Evolutionary conservation across 2,797 vertebrate species (phyloP), one percentile per base, ranked within the genome.

Genomic region (Sphaeramia orbicularis): DNA sequence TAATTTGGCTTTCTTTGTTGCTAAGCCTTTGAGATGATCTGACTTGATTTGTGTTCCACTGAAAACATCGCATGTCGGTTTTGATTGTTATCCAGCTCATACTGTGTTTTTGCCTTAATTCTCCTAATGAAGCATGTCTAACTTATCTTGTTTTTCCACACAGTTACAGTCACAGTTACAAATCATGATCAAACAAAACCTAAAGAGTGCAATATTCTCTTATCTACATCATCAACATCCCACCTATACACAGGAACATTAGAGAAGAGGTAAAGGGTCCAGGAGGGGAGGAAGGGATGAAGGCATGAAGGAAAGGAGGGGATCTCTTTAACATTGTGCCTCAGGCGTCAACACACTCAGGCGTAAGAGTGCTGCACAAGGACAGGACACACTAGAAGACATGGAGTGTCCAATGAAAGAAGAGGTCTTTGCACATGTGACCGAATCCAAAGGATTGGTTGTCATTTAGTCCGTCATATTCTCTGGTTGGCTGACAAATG

Each of bases 161-260:
- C 80, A 87, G 74, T 85, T 88, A 88, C 85, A 86, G 90, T 88
- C 85, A 90, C 87, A 81, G 81, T 91, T 80, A 91, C 77, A 88
- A 91, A 89, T 87, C 58, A 75, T 85, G 87, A 90, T 90, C 59
- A 90, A 89, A 90, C 85, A 78, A 90, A 90, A 88, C 83, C 77
- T 85, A 86, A 86, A 81, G 76, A 90, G 88, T 91, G 89, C 88
- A 91, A 81, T 83, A 89, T 81, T 91, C 75, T 91, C 87, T 89
- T 90, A 89, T 92, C 87, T 92, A 89, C 86, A 91, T 84, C 71
- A 79, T 81, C 80, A 44, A 88, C 69, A 85, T 80, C 88, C 76
- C 90, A 91, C 86, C 87, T 84, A 86, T 84, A 89, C 84, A 92
- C 78, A 73, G 82, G 77, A 84, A 87, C 75, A 77, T 74, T 78